Evolutionary conservation across 2,113 vertebrate genomes (phyloP).

Genomic region (Nothocercus julius): DNA sequence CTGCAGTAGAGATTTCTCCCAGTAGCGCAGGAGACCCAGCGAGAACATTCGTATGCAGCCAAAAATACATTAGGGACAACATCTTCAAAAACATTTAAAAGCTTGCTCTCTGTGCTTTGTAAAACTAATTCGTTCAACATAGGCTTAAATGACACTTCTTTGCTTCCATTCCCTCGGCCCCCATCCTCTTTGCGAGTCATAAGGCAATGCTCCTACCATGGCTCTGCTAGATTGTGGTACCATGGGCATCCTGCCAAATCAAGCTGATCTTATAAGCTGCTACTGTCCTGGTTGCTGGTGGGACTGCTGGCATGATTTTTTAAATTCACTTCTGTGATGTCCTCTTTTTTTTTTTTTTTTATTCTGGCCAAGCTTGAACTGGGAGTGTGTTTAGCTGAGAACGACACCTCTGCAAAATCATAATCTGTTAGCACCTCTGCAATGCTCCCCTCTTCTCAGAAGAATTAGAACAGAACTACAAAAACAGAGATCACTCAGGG

Average conservation of each 20-base stretch:
- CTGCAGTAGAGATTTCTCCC: not conserved
- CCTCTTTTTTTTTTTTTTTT: slow-evolving; percentile 9
- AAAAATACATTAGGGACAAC: not conserved
- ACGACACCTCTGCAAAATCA: slow-evolving; percentile 27
- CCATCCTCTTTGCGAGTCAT: not conserved
- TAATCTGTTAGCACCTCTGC: slow-evolving; percentile 51
- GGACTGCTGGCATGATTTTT: slow-evolving; percentile 1
- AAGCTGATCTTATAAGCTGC: slow-evolving; percentile 66
- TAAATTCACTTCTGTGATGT: slow-evolving; percentile 54
- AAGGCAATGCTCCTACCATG: not conserved
- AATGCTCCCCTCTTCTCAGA: slow-evolving; percentile 27
- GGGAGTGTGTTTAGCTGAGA: slow-evolving; percentile 28
- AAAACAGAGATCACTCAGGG: not conserved
- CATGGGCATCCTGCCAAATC: slow-evolving; percentile 52
- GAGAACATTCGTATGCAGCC: not conserved
- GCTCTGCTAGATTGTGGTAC: not conserved
- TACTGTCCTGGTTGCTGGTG: slow-evolving; percentile 52
- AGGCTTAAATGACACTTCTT: not conserved
- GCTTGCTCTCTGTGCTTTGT: not conserved
- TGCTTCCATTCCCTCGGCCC: not conserved
- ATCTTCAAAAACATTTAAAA: not conserved
- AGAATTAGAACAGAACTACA: slow-evolving; percentile 1
- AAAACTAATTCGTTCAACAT: slow-evolving; percentile 17
- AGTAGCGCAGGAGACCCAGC: not conserved
- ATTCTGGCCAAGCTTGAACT: not conserved